Evolutionary conservation across 2,888 invertebrate species (phyloP), one percentile per base, ranked within the genome.

Genomic region (Tetramorium bicarinatum): DNA sequence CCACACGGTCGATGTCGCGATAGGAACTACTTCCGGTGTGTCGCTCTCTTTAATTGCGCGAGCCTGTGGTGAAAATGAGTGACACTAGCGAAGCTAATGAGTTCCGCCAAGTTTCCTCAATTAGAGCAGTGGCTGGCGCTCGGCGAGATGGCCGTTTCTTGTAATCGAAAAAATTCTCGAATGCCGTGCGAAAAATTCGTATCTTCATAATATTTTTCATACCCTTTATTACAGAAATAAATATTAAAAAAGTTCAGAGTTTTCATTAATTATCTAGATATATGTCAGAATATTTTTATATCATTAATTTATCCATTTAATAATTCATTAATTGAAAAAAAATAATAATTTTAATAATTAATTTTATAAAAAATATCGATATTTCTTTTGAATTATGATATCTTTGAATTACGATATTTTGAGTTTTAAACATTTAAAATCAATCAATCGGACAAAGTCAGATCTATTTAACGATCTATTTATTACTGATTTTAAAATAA

Each of bases 51-150:
- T 87, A 87, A 89, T 86, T 84, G 83, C 85, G 34, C 77, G 71
- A 34, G 13, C 52, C 56, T 21, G 56, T 18, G 67, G 82, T 47
- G 67, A 69, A 85, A 87, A 89, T 87, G 77, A 81, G 77, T 67
- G 85, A 87, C 85, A 75, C 75, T 80, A 76, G 82, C 82, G 29
- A 56, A 56, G 76, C 85, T 87, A 89, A 89, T 76, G 89, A 87
- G 79, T 71, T 84, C 61, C 56, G 21, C 15, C 49, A 84, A 84
- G 67, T 82, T 85, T 79, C 67, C 59, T 75, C 62, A 79, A 87
- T 85, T 85, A 85, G 47, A 47, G 38, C 21, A 69, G 79, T 52
- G 52, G 41, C 29, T 56, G 59, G 13, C 34, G 29, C 47, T 47
- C 47, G 15, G 44, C 44, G 15, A 41, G 18, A 52, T 49, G 56